Evolutionary conservation across 2,113 vertebrate genomes (phyloP).

Genomic region (Prolemur simus): DNA sequence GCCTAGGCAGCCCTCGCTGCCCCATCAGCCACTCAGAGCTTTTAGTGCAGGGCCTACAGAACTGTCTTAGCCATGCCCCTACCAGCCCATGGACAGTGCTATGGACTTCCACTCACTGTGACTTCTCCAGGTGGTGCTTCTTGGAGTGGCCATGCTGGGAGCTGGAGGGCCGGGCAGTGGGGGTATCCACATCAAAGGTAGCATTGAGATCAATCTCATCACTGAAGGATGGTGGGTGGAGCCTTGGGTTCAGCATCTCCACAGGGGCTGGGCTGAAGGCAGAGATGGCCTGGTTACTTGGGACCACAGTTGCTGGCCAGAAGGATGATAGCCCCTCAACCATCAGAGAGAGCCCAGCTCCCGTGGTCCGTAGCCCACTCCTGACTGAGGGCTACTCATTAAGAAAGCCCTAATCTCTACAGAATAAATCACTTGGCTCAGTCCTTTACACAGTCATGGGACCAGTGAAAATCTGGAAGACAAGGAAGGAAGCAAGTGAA

Average conservation of each 20-base stretch:
- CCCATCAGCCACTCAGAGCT: not conserved
- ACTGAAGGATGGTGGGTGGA: conserved; percentile 83
- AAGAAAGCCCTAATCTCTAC: not conserved
- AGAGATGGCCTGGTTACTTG: not conserved
- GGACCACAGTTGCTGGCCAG: not conserved
- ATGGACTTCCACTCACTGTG: conserved; percentile 83
- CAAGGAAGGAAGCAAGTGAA: not conserved
- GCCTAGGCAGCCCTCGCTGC: not conserved
- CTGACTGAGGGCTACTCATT: not conserved
- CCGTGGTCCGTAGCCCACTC: not conserved
- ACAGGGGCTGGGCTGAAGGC: conserved; percentile 89
- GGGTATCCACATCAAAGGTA: conserved; percentile 91
- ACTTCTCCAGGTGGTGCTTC: conserved; percentile 88
- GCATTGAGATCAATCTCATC: conserved; percentile 91
- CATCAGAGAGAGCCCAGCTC: not conserved
- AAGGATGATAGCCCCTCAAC: not conserved
- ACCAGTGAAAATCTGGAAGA: not conserved
- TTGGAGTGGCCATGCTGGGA: conserved; percentile 78
- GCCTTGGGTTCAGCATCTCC: conserved; percentile 87
- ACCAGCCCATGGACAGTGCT: not conserved
- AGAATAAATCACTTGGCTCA: not conserved
- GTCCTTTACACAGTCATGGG: not conserved
- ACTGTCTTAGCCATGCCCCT: not conserved
- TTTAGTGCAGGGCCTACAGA: not conserved
- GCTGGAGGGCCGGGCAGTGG: conserved; percentile 83